Conservation (phyloP, 1,140 invertebrate genomes). For the Asbolus verrucosus region DNA sequence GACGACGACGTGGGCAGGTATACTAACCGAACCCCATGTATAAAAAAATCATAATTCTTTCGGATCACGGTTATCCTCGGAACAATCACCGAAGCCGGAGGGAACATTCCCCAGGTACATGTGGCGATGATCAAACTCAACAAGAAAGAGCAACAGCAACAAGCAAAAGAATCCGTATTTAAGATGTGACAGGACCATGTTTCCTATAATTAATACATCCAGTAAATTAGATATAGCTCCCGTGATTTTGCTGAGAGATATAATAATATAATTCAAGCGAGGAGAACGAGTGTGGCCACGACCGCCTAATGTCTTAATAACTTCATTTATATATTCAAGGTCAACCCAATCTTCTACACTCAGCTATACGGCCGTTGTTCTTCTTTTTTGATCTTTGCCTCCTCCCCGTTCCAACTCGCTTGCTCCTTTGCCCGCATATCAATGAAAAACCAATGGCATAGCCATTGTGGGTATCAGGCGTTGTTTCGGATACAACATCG, state of each 20-base stretch:
- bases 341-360: constrained; percentile 56
- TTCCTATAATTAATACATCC: constrained; percentile 62
- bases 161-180: constrained; percentile 43
- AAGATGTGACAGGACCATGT: constrained; percentile 49
- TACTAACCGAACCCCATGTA: constrained; percentile 21
- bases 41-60: constrained; percentile 48
- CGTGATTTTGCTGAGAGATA: constrained; percentile 62
- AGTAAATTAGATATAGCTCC: constrained; percentile 62
- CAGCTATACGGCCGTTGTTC: constrained; percentile 48
- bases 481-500: constrained; percentile 16
- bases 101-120: constrained; percentile 33
- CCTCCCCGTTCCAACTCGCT: constrained; percentile 46
- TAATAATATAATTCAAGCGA: constrained; percentile 61
- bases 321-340: constrained; percentile 64
- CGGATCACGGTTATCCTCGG: constrained; percentile 40
- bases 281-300: constrained; percentile 59
- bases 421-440: constrained; percentile 31
- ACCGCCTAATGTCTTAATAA: constrained; percentile 64
- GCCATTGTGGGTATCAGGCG: constrained; percentile 22
- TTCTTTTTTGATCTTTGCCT: constrained; percentile 44
- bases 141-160: constrained; percentile 18
- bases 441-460: constrained; percentile 2
- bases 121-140: constrained; percentile 26
- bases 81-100: constrained; percentile 29
- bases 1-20: constrained; percentile 27